phyloP scores from a whole-genome alignment of 2,888 invertebrate species.

The Pocota personata region DNA sequence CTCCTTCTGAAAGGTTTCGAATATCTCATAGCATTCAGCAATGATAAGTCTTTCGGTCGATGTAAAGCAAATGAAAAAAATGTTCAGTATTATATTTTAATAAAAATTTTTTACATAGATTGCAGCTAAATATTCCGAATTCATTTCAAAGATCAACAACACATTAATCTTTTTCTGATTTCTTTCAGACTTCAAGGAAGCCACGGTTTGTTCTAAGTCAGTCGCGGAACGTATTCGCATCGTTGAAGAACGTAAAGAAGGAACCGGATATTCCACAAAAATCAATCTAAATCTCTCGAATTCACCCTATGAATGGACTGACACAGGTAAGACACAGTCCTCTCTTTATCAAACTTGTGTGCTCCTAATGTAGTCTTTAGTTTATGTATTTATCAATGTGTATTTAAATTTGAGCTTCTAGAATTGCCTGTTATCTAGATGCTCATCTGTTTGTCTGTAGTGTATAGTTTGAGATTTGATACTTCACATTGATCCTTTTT shows the following conservation, averaged over 20 bases:
- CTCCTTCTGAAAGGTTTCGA: too few species aligned
- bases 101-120: too few species aligned
- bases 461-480: slow-evolving; percentile 40
- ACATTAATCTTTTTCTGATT: slow-evolving; percentile 31
- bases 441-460: slow-evolving; percentile 46
- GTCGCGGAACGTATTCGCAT: slow-evolving; percentile 84
- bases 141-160: neutral
- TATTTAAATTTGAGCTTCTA: slow-evolving; percentile 19
- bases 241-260: slow-evolving; percentile 81
- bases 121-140: too few species aligned
- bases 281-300: slow-evolving; percentile 84
- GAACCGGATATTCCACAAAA: slow-evolving; percentile 85
- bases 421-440: slow-evolving; percentile 46
- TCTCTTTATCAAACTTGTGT: neutral
- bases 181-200: slow-evolving; percentile 69
- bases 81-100: too few species aligned
- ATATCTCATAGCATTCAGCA: too few species aligned
- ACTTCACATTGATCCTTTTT: slow-evolving; percentile 17
- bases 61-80: too few species aligned
- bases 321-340: slow-evolving; percentile 77
- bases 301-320: slow-evolving; percentile 77
- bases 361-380: slow-evolving; percentile 54
- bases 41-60: too few species aligned
- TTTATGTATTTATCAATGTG: neutral
- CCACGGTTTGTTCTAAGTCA: slow-evolving; percentile 76